Percentiles rank a stretch among this genome's conserved stretches.
These are phyloP conservation scores for Merodon equestris DNA, from an alignment of 2,888 invertebrate genomes.

Conservation along the genomic window DNA sequence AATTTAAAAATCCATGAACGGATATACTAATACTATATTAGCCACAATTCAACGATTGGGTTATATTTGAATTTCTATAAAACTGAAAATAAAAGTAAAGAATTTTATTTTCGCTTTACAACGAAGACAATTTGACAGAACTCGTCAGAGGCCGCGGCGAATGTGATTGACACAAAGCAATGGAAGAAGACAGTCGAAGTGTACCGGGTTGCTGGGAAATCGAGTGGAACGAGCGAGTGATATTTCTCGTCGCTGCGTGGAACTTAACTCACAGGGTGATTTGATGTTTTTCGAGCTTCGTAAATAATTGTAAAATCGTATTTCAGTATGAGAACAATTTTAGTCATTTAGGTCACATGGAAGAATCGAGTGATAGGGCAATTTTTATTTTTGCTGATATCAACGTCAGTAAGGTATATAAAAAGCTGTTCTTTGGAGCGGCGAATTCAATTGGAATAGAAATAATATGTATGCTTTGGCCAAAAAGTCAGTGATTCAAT, in stretches of 20 bases:
- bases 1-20: no score
- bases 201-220: slow-evolving; percentile 17
- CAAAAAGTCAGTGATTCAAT: no score
- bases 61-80: slow-evolving; percentile 18
- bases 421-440: no score
- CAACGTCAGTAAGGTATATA: no score
- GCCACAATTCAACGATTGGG: not conserved
- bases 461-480: no score
- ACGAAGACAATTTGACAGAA: slow-evolving; percentile 37
- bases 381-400: no score
- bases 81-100: not conserved
- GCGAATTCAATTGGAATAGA: no score
- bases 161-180: slow-evolving; percentile 35
- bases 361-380: no score
- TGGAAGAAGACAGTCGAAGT: slow-evolving; percentile 45
- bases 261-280: not conserved
- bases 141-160: slow-evolving; percentile 59
- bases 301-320: no score
- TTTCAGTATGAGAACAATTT: no score
- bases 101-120: slow-evolving; percentile 10
- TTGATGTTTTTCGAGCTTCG: no score
- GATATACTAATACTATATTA: not conserved
- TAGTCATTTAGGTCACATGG: no score
- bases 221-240: not conserved
- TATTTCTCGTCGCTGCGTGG: slow-evolving; percentile 21